phyloP scores from a whole-genome alignment of 2,797 vertebrate genomes.

The Paedocypris micromegethes region DNA sequence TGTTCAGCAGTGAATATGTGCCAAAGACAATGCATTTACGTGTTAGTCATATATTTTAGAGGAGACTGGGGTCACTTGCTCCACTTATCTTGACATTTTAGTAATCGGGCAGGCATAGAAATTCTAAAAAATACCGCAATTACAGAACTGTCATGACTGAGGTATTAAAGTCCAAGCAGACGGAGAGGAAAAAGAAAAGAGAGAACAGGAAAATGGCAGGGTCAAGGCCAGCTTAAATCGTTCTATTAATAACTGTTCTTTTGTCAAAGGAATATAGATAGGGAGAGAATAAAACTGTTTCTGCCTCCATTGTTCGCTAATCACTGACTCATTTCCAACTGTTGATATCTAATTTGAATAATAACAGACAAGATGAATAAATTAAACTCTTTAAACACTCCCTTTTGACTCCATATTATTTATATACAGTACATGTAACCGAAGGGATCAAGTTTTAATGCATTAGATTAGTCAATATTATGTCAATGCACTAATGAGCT shows the following conservation, averaged over 20 bases:
- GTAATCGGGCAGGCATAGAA: background rate
- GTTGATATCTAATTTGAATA: background rate
- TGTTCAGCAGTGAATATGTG: too few species aligned
- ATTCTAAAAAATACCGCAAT: constrained; percentile 24
- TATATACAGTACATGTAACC: background rate
- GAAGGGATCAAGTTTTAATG: constrained; percentile 2
- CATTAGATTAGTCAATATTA: background rate
- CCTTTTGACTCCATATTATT: constrained; percentile 10
- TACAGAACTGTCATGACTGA: constrained; percentile 36
- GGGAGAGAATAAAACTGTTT: background rate
- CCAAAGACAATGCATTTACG: too few species aligned
- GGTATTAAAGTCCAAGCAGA: constrained; percentile 27
- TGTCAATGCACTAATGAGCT: background rate
- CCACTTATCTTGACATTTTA: too few species aligned
- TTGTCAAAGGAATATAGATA: background rate
- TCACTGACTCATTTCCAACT: background rate
- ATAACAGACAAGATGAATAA: background rate
- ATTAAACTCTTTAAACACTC: background rate
- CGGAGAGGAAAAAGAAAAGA: constrained; percentile 1
- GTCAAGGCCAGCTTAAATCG: constrained; percentile 11
- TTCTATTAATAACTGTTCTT: constrained; percentile 19
- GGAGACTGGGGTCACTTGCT: too few species aligned
- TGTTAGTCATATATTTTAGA: too few species aligned
- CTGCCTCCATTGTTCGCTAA: background rate
- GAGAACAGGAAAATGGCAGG: constrained; percentile 3